phyloP scores from a whole-genome alignment of 1,140 invertebrate species.

The Sitophilus oryzae region DNA sequence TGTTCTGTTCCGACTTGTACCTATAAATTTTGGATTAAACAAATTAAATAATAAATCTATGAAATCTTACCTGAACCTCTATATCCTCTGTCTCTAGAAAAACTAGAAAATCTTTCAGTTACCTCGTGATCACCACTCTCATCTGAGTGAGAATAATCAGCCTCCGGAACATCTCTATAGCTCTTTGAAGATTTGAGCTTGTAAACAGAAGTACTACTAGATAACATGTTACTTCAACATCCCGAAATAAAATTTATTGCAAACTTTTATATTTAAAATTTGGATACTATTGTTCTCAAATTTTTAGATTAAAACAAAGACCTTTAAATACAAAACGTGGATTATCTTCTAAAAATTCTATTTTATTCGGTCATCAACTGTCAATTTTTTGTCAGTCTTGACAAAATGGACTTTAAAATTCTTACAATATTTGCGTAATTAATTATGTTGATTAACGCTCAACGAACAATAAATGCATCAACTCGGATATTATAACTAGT shows the following conservation, averaged over 20 bases:
- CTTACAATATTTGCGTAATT: no score
- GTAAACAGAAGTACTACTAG: conserved; percentile 42
- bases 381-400: not conserved
- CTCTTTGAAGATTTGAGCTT: conserved; percentile 48
- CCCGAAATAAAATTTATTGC: conserved; percentile 15
- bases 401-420: no score
- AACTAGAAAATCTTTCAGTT: conserved; percentile 26
- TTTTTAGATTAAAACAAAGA: no score
- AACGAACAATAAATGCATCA: no score
- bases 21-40: conserved; percentile 7
- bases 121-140: conserved; percentile 38
- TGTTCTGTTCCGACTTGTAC: conserved; percentile 20
- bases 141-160: conserved; percentile 32
- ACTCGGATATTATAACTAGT: no score
- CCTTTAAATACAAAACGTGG: not conserved
- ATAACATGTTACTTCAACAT: conserved; percentile 45
- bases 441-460: no score
- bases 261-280: not conserved
- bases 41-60: not conserved
- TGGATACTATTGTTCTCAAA: no score
- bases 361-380: not conserved
- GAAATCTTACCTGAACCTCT: conserved; percentile 18
- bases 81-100: conserved; percentile 40
- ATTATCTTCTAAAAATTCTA: not conserved
- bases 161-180: conserved; percentile 39